These are phyloP conservation scores for Planiliza haematocheilus DNA, from an alignment of 2,113 vertebrate genomes.

Conservation along the genomic window DNA sequence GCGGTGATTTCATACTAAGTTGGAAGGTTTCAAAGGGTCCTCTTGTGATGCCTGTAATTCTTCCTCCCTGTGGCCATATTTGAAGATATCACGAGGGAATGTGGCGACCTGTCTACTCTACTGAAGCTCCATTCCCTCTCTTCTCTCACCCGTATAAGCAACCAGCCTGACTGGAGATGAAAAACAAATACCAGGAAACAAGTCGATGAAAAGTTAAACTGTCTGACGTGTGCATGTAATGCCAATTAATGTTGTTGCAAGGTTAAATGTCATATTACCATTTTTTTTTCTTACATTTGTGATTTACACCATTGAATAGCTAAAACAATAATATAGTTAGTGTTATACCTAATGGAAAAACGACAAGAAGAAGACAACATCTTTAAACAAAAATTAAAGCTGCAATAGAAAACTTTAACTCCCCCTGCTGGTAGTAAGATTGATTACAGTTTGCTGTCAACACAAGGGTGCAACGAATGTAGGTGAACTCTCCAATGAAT, in stretches of 20 bases:
- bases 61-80: conserved; percentile 57
- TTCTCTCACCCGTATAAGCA: conserved; percentile 61
- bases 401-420: no score
- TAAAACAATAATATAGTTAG: no score
- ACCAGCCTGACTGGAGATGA: conserved; percentile 31
- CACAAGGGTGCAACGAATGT: no score
- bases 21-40: conserved; percentile 79
- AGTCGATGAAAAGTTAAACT: conserved; percentile 24
- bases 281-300: neutral
- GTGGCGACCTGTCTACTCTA: conserved; percentile 65
- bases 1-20: conserved; percentile 67
- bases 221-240: conserved; percentile 4
- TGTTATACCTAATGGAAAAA: no score
- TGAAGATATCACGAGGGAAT: conserved; percentile 75
- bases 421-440: no score
- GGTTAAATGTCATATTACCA: neutral
- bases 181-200: conserved; percentile 57
- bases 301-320: no score
- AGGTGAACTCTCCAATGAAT: no score
- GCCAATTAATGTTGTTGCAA: conserved; percentile 7
- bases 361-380: no score
- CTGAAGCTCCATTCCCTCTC: conserved; percentile 58
- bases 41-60: conserved; percentile 63
- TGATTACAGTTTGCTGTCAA: no score
- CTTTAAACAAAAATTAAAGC: no score